These are phyloP conservation scores for Poeciliopsis prolifica DNA, from an alignment of 2,113 vertebrate species.

Conservation along the genomic window DNA sequence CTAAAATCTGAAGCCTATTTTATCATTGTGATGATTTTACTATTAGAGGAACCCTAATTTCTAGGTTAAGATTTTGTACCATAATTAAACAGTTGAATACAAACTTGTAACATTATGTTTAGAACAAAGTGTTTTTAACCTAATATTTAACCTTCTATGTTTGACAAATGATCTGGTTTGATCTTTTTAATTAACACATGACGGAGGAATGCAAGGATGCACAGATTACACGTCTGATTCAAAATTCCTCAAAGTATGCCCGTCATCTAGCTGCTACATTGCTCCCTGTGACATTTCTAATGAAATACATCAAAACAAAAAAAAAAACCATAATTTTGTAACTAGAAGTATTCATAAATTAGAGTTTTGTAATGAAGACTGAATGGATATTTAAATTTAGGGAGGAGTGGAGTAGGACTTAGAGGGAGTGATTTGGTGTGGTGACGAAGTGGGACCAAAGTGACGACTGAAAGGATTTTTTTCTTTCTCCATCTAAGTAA, in stretches of 20 bases:
- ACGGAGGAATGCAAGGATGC: slow-evolving; percentile 78
- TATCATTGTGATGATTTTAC: background rate
- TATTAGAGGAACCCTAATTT: too few relatives aligned
- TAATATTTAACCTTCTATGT: background rate
- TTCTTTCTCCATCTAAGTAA: slow-evolving; percentile 10
- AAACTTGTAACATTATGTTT: background rate
- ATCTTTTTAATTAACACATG: slow-evolving; percentile 77
- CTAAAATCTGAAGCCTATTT: background rate
- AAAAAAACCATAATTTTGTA: background rate
- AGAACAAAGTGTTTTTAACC: background rate
- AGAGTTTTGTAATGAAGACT: background rate
- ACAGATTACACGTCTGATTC: slow-evolving; percentile 41
- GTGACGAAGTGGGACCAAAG: slow-evolving; percentile 37
- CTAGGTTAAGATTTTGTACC: too few relatives aligned
- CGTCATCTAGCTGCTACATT: slow-evolving; percentile 61
- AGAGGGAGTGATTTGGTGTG: slow-evolving; percentile 54
- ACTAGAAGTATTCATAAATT: background rate
- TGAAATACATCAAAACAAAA: background rate
- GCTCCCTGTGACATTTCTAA: slow-evolving; percentile 21
- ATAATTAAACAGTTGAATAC: too few relatives aligned
- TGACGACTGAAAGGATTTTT: slow-evolving; percentile 10
- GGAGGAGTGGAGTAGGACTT: background rate
- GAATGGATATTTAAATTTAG: background rate
- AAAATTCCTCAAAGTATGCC: slow-evolving; percentile 43
- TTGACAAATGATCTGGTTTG: slow-evolving; percentile 24